phyloP scores from a whole-genome alignment of 2,797 vertebrate genomes.

The Phylloscopus collybita region DNA sequence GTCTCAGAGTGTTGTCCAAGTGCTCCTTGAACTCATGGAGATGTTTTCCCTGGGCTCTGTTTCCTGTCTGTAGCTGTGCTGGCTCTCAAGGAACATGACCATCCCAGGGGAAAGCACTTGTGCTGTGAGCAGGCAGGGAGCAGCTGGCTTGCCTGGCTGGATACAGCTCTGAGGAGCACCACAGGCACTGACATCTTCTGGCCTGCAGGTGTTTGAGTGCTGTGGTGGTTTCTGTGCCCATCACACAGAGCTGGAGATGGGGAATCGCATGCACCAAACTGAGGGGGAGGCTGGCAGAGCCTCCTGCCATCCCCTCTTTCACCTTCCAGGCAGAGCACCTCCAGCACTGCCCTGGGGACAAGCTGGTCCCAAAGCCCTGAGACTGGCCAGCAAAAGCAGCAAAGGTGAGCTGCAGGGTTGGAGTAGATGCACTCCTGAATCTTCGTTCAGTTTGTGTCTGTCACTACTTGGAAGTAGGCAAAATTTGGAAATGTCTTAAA shows the following conservation, averaged over 20 bases:
- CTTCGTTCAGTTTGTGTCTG: neutral
- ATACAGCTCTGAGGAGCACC: fast-evolving
- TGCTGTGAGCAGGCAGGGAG: neutral
- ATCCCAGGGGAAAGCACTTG: neutral
- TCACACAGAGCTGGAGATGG: neutral
- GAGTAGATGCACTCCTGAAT: neutral
- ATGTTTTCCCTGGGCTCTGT: neutral
- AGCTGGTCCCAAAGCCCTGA: neutral
- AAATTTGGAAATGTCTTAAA: neutral
- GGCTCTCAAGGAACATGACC: fast-evolving
- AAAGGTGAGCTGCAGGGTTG: neutral
- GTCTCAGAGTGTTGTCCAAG: neutral
- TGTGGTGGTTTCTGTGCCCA: neutral
- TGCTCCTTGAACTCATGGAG: fast-evolving
- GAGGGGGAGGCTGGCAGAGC: neutral
- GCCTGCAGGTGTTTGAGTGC: neutral
- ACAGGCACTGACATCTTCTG: neutral
- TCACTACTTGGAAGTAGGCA: neutral
- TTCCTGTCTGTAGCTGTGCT: neutral
- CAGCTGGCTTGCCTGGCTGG: neutral
- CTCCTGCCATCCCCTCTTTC: neutral
- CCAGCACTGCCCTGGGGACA: neutral
- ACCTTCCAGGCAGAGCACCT: neutral
- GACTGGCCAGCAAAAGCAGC: neutral
- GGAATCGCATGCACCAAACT: neutral